These are phyloP conservation scores for Aricia agestis DNA, from an alignment of 1,140 invertebrate species.

Conservation along the genomic window DNA sequence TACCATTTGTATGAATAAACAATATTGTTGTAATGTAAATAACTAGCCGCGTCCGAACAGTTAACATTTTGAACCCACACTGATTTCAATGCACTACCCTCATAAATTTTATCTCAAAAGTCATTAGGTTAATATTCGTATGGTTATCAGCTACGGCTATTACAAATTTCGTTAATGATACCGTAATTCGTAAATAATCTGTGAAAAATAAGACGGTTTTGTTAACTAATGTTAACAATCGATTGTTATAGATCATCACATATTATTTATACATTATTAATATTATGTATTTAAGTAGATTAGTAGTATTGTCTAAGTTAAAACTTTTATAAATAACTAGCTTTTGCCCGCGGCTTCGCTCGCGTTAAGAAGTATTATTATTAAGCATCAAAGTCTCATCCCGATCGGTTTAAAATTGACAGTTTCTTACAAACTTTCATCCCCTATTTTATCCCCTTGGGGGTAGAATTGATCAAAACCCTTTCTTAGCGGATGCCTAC, in stretches of 20 bases:
- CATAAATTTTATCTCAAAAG: conserved; percentile 18
- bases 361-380: too few relatives aligned
- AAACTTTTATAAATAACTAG: too few relatives aligned
- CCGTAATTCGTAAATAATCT: not conserved
- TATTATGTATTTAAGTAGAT: too few relatives aligned
- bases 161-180: not conserved
- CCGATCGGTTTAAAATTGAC: too few relatives aligned
- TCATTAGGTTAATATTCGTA: conserved; percentile 42
- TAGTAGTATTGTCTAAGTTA: too few relatives aligned
- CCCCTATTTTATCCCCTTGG: too few relatives aligned
- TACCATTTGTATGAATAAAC: not conserved
- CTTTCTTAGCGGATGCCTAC: too few relatives aligned
- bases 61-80: conserved; percentile 28
- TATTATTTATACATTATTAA: too few relatives aligned
- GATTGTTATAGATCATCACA: not conserved
- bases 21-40: conserved; percentile 21
- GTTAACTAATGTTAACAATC: not conserved
- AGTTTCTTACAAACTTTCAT: too few relatives aligned
- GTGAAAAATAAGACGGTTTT: not conserved
- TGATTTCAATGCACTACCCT: conserved; percentile 30
- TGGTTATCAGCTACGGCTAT: conserved; percentile 26
- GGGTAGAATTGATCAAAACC: too few relatives aligned
- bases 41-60: not conserved
- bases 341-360: too few relatives aligned
- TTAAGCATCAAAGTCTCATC: too few relatives aligned